Percentiles rank a stretch among this genome's conserved stretches.
Conservation (phyloP, 2,888 invertebrate species). For the Anagyrus pseudococci region DNA sequence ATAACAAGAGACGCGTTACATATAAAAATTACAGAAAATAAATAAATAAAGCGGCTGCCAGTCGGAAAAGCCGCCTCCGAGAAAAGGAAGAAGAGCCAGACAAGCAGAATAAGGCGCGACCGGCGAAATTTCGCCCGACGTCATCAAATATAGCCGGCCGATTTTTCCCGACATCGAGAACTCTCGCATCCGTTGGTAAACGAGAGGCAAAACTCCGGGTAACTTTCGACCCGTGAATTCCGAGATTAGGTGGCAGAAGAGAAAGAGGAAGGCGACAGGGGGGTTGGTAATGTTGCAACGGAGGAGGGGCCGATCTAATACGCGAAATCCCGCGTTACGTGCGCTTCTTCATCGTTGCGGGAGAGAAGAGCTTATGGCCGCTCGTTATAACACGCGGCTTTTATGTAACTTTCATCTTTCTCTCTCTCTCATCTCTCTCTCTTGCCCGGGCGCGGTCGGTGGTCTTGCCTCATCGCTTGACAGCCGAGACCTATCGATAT, state of each 20-base stretch:
- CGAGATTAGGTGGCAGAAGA: no score
- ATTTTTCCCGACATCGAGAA: neutral
- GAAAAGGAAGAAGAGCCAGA: no score
- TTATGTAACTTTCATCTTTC: constrained; percentile 14
- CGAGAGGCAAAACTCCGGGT: neutral
- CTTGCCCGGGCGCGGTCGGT: neutral
- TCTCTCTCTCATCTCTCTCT: neutral
- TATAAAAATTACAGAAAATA: neutral
- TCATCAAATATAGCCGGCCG: no score
- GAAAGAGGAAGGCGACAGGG: no score
- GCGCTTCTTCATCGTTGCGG: neutral
- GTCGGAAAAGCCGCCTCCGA: neutral
- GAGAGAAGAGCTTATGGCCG: neutral
- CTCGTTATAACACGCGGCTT: neutral
- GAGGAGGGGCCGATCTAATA: no score
- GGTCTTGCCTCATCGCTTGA: neutral
- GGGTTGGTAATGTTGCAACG: no score
- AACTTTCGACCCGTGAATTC: no score
- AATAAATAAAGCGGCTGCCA: neutral
- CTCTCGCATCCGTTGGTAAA: neutral
- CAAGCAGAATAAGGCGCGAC: no score
- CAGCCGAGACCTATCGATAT: neutral
- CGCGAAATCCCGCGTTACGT: constrained; percentile 14
- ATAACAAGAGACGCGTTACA: neutral
- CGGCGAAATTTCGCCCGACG: no score